Evolutionary conservation across 2,888 invertebrate genomes (phyloP).

Genomic region (Drosophila incognita): DNA sequence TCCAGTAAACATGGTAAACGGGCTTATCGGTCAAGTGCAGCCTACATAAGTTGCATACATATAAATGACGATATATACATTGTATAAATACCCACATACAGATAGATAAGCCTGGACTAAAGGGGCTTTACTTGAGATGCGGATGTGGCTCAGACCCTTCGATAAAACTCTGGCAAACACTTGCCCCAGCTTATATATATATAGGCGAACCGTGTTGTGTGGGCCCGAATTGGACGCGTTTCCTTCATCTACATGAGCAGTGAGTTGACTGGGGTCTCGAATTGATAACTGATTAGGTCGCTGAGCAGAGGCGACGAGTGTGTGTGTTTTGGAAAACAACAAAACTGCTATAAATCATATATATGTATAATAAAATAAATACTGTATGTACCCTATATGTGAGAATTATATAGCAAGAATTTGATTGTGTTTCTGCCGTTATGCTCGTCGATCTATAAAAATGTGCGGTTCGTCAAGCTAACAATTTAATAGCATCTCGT

Average conservation of each 20-base stretch:
- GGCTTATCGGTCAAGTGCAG: constrained; percentile 61
- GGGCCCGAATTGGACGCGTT: constrained; percentile 27
- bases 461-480: constrained; percentile 48
- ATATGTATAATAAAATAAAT: constrained; percentile 15
- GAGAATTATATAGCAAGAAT: constrained; percentile 50
- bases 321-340: constrained; percentile 62
- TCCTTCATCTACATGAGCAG: constrained; percentile 33
- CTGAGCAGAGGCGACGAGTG: constrained; percentile 9
- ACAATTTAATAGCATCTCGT: constrained; percentile 72
- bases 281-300: constrained; percentile 59
- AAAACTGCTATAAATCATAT: constrained; percentile 73
- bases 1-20: constrained; percentile 24
- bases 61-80: constrained; percentile 2
- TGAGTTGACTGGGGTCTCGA: constrained; percentile 28
- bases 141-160: constrained; percentile 46
- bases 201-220: constrained; percentile 10
- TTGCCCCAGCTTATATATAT: not conserved
- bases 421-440: constrained; percentile 62
- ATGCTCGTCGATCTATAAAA: constrained; percentile 73
- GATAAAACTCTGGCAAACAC: constrained; percentile 37
- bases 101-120: constrained; percentile 34
- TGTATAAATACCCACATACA: not conserved
- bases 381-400: constrained; percentile 32
- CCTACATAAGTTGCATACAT: constrained; percentile 5
- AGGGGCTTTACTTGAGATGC: constrained; percentile 36